Conservation (phyloP, 23 tunicate species). For the Aplidium turbinatum region DNA sequence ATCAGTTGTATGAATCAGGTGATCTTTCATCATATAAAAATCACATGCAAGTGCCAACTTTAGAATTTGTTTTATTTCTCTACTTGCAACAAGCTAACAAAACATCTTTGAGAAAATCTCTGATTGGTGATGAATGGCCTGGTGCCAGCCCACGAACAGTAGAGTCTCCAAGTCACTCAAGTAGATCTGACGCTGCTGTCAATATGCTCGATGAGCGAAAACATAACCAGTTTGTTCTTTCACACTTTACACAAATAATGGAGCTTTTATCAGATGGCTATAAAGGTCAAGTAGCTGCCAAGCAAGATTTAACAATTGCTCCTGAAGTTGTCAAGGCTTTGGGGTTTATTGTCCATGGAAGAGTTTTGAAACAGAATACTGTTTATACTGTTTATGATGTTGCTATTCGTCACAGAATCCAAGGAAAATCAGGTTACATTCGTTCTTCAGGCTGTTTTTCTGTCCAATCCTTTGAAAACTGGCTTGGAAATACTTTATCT, state of each 20-base stretch:
- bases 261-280: constrained; percentile 52
- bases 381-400: constrained; percentile 42
- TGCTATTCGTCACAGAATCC: constrained; percentile 26
- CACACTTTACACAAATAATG: constrained; percentile 54
- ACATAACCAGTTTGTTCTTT: constrained; percentile 50
- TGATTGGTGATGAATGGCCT: constrained; percentile 94
- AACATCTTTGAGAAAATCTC: constrained; percentile 63
- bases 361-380: constrained; percentile 14
- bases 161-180: constrained; percentile 13
- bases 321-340: constrained; percentile 50
- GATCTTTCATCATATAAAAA: constrained; percentile 35
- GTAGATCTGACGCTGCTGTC: constrained; percentile 18
- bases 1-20: constrained; percentile 48
- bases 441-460: constrained; percentile 45
- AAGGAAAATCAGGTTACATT: constrained; percentile 58
- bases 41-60: constrained; percentile 61
- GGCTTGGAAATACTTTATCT: constrained; percentile 42
- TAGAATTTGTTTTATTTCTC: constrained; percentile 83
- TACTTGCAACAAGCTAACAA: constrained; percentile 86
- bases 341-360: constrained; percentile 42
- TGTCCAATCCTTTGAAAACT: constrained; percentile 40
- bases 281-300: constrained; percentile 10
- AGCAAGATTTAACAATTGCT: background rate
- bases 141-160: constrained; percentile 69
- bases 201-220: constrained; percentile 60